These are phyloP conservation scores for Turritopsis rubra DNA, from an alignment of 30 jellyfish, hydroid and myxozoan genomes.

Conservation along the genomic window DNA sequence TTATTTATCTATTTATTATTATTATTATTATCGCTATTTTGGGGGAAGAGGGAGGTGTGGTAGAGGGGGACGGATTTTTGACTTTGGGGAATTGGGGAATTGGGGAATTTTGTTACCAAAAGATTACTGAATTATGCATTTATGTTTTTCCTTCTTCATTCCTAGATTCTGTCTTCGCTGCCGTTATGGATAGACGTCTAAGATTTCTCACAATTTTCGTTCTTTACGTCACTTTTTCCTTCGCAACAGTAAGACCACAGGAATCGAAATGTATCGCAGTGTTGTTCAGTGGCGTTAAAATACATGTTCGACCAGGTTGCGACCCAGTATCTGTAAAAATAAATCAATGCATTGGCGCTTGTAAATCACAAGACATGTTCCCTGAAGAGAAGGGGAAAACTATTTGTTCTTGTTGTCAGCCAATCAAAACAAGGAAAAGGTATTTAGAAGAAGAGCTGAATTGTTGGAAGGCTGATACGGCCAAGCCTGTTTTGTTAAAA, in stretches of 20 bases:
- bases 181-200: not conserved
- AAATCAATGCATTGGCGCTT: slow-evolving; percentile 27
- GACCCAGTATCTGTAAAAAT: not conserved
- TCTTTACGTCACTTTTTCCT: not conserved
- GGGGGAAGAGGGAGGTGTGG: no score
- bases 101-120: no score
- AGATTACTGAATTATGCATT: no score
- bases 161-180: not conserved
- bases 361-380: slow-evolving; percentile 12
- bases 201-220: not conserved
- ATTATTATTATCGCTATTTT: no score
- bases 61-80: no score
- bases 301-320: slow-evolving; percentile 2
- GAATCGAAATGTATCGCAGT: slow-evolving; percentile 14
- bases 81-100: not conserved
- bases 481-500: not conserved
- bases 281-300: not conserved
- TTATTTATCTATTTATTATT: no score
- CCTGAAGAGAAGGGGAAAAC: slow-evolving; percentile 13
- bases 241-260: slow-evolving; percentile 7
- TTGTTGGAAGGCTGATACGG: slow-evolving; percentile 9
- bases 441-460: not conserved
- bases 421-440: slow-evolving; percentile 4
- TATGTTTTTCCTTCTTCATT: not conserved
- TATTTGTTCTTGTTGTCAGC: slow-evolving; percentile 23